Evolutionary conservation across 2,888 invertebrate species (phyloP).

Genomic region (Linyphia triangularis): DNA sequence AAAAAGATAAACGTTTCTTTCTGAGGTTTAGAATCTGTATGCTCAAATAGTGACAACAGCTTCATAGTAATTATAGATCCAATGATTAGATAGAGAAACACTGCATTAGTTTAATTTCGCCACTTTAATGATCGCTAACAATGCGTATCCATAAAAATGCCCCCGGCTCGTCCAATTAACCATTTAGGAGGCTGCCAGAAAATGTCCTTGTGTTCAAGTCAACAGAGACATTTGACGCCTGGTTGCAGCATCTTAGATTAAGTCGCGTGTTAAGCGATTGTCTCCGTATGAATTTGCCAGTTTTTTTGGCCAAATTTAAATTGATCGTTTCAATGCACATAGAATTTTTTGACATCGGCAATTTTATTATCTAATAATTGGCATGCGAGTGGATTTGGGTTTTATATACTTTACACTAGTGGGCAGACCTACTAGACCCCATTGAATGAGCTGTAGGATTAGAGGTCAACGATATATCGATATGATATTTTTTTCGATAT

Average conservation of each 20-base stretch:
- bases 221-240: conserved; percentile 49
- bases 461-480: no score
- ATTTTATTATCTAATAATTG: no score
- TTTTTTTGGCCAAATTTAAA: no score
- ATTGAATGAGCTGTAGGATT: no score
- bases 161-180: conserved; percentile 27
- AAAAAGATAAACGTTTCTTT: no score
- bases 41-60: background rate
- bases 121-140: conserved; percentile 55
- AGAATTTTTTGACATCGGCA: no score
- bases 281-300: background rate
- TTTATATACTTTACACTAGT: no score
- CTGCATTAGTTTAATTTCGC: conserved; percentile 45
- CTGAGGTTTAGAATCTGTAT: background rate
- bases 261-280: background rate
- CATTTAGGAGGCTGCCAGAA: conserved; percentile 23
- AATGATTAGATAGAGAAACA: conserved; percentile 26
- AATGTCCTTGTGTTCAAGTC: conserved; percentile 32
- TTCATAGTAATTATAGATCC: background rate
- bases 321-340: no score
- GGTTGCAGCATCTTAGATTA: conserved; percentile 15
- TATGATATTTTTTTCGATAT: no score
- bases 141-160: conserved; percentile 43
- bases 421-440: no score
- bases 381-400: no score